Base-by-base conservation (phyloP, 2,797 vertebrate genomes). In the Halcyon leucocephala region DNA sequence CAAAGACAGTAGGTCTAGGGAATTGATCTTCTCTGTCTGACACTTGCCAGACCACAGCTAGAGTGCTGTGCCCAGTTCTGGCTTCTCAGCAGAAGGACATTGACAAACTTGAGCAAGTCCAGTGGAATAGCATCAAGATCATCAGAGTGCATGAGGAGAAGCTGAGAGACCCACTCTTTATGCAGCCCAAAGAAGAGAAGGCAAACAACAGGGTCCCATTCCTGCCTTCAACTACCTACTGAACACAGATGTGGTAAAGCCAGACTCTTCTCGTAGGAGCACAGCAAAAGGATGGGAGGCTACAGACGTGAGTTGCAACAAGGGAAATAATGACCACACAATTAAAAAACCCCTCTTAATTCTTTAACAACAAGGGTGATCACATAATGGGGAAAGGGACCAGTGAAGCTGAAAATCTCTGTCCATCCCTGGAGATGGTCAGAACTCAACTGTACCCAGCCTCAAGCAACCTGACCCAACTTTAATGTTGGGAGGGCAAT, bases 381-480 rank as follows among this genome's bases (percentile, higher is more conserved):
- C 28, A 44, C 13, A 60, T 0, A 3, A 48, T 22, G 22, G 13
- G 7, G 28, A 44, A 79, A 42, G 35, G 64, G 48, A 44, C 5
- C 58, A 72, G n/a, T 0, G 2, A 52, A 64, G n/a, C 16, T 39
- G 12, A 14, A 82, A 35, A 79, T 52, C 48, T 76, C 44, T 33
- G 33, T 35, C 31, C 39, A 35, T 6, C 12, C 25, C 31, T 35
- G 57, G 54, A 87, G 49, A 35, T 4, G 14, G 74, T 44, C 78
- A 85, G 74, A 82, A 18, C 31, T 67, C 0, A 1, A n/a, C 24
- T 1, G 0, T 33, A 52, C 4, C 3, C 4, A 42, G 26, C 7
- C 33, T 17, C 31, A 54, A 14, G 31, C 9, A 49, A 33, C 28
- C 39, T n/a, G 52, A 61, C 9, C 71, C 35, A 39, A 2, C 21